phyloP scores from a whole-genome alignment of 2,888 invertebrate genomes.

The Agrochola litura region DNA sequence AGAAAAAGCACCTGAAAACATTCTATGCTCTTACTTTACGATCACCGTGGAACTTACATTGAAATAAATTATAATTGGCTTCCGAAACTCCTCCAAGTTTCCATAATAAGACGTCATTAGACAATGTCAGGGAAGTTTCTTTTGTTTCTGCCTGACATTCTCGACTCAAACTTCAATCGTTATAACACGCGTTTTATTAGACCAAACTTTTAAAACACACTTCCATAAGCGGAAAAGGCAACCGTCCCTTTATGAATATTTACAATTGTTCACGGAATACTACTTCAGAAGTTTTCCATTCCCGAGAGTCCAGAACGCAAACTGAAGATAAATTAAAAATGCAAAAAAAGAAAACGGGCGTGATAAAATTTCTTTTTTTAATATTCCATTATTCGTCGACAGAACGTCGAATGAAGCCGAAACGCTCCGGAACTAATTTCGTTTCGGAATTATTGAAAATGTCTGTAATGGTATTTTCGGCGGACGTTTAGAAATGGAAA shows the following conservation, averaged over 20 bases:
- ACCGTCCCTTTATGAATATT: slow-evolving; percentile 58
- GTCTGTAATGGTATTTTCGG: slow-evolving; percentile 63
- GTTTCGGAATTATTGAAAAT: slow-evolving; percentile 69
- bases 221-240: slow-evolving; percentile 34
- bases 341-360: slow-evolving; percentile 62
- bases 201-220: slow-evolving; percentile 56
- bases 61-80: slow-evolving; percentile 50
- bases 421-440: slow-evolving; percentile 69
- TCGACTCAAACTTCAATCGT: slow-evolving; percentile 60
- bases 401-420: slow-evolving; percentile 56
- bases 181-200: slow-evolving; percentile 61
- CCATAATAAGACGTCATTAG: slow-evolving; percentile 44
- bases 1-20: neutral
- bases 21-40: slow-evolving; percentile 23
- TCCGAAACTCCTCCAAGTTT: slow-evolving; percentile 32
- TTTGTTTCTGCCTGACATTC: slow-evolving; percentile 43
- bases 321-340: slow-evolving; percentile 71
- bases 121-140: slow-evolving; percentile 32
- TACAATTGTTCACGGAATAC: slow-evolving; percentile 66
- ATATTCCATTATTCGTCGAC: slow-evolving; percentile 62
- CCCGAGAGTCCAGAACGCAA: slow-evolving; percentile 53
- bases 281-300: slow-evolving; percentile 63
- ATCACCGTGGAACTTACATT: neutral
- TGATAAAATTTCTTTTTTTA: slow-evolving; percentile 65
- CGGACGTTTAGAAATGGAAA: slow-evolving; percentile 67